Percentiles rank a stretch among this genome's conserved stretches.
phyloP scores from a whole-genome alignment of 2,888 invertebrate species.

The Trachelus stipa region DNA sequence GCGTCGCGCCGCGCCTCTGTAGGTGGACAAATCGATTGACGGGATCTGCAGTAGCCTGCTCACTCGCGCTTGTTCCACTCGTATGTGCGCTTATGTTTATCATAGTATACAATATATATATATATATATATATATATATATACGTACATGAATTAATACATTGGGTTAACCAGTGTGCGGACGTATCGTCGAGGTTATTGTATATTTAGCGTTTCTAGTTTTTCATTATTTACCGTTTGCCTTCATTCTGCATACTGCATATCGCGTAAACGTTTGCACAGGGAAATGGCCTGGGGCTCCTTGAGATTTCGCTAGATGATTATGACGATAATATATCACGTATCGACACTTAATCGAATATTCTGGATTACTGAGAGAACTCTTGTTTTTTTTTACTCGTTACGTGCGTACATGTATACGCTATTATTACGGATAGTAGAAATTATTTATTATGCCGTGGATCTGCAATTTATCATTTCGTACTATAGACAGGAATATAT shows the following conservation, averaged over 20 bases:
- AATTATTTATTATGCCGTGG: too few species aligned
- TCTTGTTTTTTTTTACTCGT: not conserved
- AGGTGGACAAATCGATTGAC: slow-evolving; percentile 24
- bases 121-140: too few species aligned
- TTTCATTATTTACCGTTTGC: not conserved
- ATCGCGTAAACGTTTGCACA: not conserved
- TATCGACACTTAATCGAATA: not conserved
- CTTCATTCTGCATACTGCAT: not conserved
- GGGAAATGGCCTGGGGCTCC: not conserved
- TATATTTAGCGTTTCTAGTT: not conserved
- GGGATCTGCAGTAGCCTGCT: slow-evolving; percentile 1
- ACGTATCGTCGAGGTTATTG: not conserved
- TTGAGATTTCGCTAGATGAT: not conserved
- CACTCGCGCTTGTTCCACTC: not conserved
- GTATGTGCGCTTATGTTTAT: not conserved
- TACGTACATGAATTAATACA: not conserved
- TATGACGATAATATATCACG: not conserved
- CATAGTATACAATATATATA: too few species aligned
- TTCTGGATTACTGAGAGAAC: not conserved
- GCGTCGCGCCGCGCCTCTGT: slow-evolving; percentile 15
- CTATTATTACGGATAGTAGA: too few species aligned
- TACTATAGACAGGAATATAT: too few species aligned
- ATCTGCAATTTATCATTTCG: too few species aligned
- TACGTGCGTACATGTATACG: too few species aligned
- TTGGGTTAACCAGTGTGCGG: not conserved